Evolutionary conservation across 2,797 vertebrate genomes (phyloP), one percentile per base, ranked within the genome.

Genomic region (Anguilla marmorata): DNA sequence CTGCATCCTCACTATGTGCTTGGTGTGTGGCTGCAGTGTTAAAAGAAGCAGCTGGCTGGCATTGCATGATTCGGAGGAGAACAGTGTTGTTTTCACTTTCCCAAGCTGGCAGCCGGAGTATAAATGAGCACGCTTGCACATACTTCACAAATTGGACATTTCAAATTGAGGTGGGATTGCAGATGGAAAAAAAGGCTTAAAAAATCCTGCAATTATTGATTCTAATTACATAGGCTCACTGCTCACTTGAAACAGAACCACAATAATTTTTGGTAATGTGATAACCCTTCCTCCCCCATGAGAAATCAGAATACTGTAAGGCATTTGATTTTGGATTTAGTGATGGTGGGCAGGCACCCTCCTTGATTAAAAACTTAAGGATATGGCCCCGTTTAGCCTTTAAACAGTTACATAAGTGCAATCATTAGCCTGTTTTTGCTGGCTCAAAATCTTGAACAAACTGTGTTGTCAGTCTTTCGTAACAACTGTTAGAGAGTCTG

Each of bases 371-470:
- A 87, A 88, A 69, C 6, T 33, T 66, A 88, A 87, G 45, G 16
- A 16, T 4, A 21, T 48, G 86, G 41, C 85, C 86, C 80, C 69
- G 52, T 63, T 56, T 41, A 79, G 56, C 85, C 50, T 48, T 8
- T 58, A 69, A 54, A 87, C 27, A 45, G 63, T 90, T 90, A 88
- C 9, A 86, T 69, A 90, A 91, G 14, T 54, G 58, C 83, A 84
- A 79, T 87, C 87, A 56, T 89, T 88, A 89, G 83, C 84, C 21
- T 37, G 86, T 88, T 90, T 89, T 88, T 87, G 85, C 85, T 74
- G 1, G 74, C 85, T 87, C 88, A 86, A 87, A 87, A 48, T 12
- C 69, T 74, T 50, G 48, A 12, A 50, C 24, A 83, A 72, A 79
- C 85, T 84, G 69, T 79, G 79, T 76, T 80, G 48, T 85, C 87